Base-by-base conservation (phyloP, 2,113 vertebrate genomes). In the Oryzias melastigma region DNA sequence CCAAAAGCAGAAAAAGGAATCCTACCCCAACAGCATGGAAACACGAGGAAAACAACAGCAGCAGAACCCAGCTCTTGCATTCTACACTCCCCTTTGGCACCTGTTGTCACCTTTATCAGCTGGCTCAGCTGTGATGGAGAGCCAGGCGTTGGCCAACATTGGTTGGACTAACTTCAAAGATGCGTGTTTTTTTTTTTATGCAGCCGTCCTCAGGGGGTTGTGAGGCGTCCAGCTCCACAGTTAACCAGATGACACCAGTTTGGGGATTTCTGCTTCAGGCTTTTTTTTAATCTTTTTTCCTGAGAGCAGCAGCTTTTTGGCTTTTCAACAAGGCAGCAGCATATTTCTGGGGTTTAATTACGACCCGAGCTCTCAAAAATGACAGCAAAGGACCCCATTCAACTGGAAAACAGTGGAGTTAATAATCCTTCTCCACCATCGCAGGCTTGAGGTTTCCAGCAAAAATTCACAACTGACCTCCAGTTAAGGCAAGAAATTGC, bases 71-170 rank as follows among this genome's bases (percentile, higher is more conserved):
- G 66, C 60, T 52, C 61, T 62, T 18, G 14, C 42, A 55, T 2
- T 5, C 42, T 25, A 52, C 68, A 81, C 72, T 75, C 73, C 64
- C 24, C 71, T 68, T 42, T 75, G 60, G 72, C 60, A 24, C 45
- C 49, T 52, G 48, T 53, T 29, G 45, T 70, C 57, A 77, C 81
- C 76, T 82, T 63, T 71, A 66, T 74, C 74, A 73, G 78, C 72
- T 82, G 79, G 68, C 62, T 52, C 13, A 58, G 57, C 54, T 65
- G 71, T 40, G 59, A 62, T 55, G 73, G 58, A 3, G 57, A 68
- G 65, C 62, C 69, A 71, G 80, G 59, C 42, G 49, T 18, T 68
- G 59, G 81, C 68, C 70, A 61, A 29, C 64, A 59, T 71, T 14
- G 50, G 14, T 1, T 80, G 84, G 73, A 75, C 43, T 7, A 3